phyloP scores from a whole-genome alignment of 2,113 vertebrate species.

The Psilopsiagon aymara region DNA sequence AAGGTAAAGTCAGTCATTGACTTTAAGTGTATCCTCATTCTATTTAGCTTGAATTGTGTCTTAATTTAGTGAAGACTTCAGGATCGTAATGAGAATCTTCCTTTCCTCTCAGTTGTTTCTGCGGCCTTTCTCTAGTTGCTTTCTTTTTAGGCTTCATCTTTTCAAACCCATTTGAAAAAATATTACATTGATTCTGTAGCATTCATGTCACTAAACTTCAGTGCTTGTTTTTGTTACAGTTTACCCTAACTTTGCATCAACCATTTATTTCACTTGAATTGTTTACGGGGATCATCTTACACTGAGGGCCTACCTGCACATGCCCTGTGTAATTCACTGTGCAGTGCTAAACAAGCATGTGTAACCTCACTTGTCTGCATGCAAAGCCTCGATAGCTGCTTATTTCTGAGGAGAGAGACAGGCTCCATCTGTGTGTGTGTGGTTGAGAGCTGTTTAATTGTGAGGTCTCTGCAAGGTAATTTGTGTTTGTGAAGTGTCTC shows the following conservation, averaged over 20 bases:
- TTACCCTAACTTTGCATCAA: not conserved
- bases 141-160: not conserved
- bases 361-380: not conserved
- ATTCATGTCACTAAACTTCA: not conserved
- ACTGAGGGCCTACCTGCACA: not conserved
- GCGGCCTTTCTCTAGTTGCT: not conserved
- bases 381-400: not conserved
- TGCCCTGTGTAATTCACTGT: accelerated
- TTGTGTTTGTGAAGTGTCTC: not conserved
- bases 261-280: not conserved
- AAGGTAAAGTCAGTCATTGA: not conserved
- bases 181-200: not conserved
- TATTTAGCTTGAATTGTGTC: not conserved
- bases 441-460: not conserved
- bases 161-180: not conserved
- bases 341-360: not conserved
- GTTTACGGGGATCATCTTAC: not conserved
- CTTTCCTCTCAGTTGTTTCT: not conserved
- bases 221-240: not conserved
- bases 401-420: not conserved
- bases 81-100: not conserved
- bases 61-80: not conserved
- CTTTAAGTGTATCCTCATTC: not conserved
- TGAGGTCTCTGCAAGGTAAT: not conserved
- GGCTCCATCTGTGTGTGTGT: not conserved